A percentile compares a stretch with the other conserved stretches of the same genome.
Conservation (phyloP, 2,888 invertebrate genomes). For the Crossocerus cetratus region DNA sequence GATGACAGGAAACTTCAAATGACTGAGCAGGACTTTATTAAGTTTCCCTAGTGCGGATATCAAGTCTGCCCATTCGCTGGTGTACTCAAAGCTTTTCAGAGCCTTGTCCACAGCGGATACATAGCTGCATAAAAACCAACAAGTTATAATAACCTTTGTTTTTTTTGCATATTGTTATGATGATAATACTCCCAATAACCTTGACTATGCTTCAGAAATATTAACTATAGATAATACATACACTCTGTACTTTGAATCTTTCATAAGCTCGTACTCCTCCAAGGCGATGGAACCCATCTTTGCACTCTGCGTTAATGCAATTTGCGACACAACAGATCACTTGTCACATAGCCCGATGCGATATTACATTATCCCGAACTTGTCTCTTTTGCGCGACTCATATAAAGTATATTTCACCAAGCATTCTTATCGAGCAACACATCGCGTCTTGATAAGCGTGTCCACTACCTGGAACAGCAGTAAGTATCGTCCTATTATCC, state of each 20-base stretch:
- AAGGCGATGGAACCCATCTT: constrained; percentile 80
- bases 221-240: constrained; percentile 71
- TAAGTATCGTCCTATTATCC: neutral
- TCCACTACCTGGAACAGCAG: constrained; percentile 31
- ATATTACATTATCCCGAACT: constrained; percentile 40
- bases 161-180: neutral
- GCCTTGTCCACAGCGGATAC: constrained; percentile 91
- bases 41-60: constrained; percentile 93
- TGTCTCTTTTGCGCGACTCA: constrained; percentile 32
- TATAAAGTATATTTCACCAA: constrained; percentile 7
- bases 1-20: constrained; percentile 90
- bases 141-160: constrained; percentile 15
- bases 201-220: neutral
- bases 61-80: constrained; percentile 97
- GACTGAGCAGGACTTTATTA: constrained; percentile 89
- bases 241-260: constrained; percentile 89
- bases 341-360: constrained; percentile 8
- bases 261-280: constrained; percentile 89
- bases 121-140: constrained; percentile 76
- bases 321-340: constrained; percentile 29
- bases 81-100: constrained; percentile 92
- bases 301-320: constrained; percentile 15
- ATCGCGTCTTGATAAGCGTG: constrained; percentile 35
- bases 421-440: constrained; percentile 28
- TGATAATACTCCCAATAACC: neutral